These are phyloP conservation scores for Eulemur macaco DNA, from an alignment of 2,113 vertebrate species.

Conservation along the genomic window DNA sequence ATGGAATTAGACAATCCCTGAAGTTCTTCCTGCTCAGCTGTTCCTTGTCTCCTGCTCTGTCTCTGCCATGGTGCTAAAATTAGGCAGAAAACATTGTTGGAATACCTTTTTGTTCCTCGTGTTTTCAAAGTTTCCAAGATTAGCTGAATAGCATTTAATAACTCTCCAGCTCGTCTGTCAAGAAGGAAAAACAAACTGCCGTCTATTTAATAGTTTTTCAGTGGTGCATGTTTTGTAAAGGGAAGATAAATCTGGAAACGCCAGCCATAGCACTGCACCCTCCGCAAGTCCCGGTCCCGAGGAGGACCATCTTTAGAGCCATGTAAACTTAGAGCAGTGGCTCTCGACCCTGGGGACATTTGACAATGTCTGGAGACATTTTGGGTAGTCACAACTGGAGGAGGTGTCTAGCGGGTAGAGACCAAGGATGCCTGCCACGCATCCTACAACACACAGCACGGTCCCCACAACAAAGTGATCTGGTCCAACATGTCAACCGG, in stretches of 20 bases:
- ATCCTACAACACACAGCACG: rapidly evolving
- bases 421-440: rapidly evolving
- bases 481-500: rapidly evolving
- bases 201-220: neutral
- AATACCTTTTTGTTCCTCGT: slow-evolving; percentile 56
- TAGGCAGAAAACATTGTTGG: slow-evolving; percentile 63
- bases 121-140: slow-evolving; percentile 44
- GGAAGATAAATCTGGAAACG: neutral
- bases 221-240: neutral
- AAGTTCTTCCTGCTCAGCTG: slow-evolving; percentile 52
- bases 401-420: neutral
- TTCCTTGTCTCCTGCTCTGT: slow-evolving; percentile 50
- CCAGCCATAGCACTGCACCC: neutral
- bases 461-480: rapidly evolving
- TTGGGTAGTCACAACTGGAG: neutral
- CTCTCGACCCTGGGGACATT: neutral
- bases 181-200: neutral
- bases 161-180: neutral
- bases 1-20: neutral
- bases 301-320: neutral
- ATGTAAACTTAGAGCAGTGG: rapidly evolving
- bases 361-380: neutral
- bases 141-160: neutral
- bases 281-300: rapidly evolving
- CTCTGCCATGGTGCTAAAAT: slow-evolving; percentile 54